Conservation (phyloP, 2,888 invertebrate genomes). For the Yponomeuta malinellus region DNA sequence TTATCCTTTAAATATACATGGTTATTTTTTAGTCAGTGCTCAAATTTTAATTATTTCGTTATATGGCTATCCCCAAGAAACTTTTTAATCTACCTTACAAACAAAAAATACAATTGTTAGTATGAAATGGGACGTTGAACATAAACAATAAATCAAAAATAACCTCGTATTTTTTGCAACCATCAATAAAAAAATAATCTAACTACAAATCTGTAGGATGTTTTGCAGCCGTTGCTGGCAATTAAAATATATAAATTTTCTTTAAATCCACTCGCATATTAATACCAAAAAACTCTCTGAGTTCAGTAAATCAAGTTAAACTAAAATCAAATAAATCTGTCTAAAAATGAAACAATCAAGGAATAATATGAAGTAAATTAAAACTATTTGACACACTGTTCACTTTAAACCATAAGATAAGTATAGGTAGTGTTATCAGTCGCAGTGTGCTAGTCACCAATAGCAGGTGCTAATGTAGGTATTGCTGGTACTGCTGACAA, state of each 20-base stretch:
- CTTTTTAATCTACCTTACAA: not conserved
- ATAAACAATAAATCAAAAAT: slow-evolving; percentile 2
- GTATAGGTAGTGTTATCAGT: slow-evolving; percentile 13
- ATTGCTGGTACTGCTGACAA: slow-evolving; percentile 1
- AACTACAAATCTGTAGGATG: not conserved
- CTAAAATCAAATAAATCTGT: not conserved
- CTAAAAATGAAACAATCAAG: slow-evolving; percentile 1
- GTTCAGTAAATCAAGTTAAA: slow-evolving; percentile 4
- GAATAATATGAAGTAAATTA: slow-evolving; percentile 1
- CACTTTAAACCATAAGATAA: not conserved
- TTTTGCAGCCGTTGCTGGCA: slow-evolving; percentile 4
- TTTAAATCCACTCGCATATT: slow-evolving; percentile 1
- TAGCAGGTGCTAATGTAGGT: slow-evolving; percentile 13
- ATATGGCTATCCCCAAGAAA: not conserved
- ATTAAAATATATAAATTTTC: slow-evolving; percentile 4
- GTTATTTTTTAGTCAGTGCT: slow-evolving; percentile 6
- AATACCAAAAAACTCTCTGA: slow-evolving; percentile 2
- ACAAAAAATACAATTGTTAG: not conserved
- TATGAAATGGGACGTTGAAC: slow-evolving; percentile 4
- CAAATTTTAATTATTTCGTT: not conserved
- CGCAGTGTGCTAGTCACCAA: slow-evolving; percentile 12
- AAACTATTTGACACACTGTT: slow-evolving; percentile 4
- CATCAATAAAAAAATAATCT: not conserved
- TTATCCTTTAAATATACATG: slow-evolving; percentile 15
- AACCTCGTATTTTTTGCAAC: not conserved